These are phyloP conservation scores for Platycnemis pennipes DNA, from an alignment of 2,888 invertebrate species.

Conservation along the genomic window DNA sequence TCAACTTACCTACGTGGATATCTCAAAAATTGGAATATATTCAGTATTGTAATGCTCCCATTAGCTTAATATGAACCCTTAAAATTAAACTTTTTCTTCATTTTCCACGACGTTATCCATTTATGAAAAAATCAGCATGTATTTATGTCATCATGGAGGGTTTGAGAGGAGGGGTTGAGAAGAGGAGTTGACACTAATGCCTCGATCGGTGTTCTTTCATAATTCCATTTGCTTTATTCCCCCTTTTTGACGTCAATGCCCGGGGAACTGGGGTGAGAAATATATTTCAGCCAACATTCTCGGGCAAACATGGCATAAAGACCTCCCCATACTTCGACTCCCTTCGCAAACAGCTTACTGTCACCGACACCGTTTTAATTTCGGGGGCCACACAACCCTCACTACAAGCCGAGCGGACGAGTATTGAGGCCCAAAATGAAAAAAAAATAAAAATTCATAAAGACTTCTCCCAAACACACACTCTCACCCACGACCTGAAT, in stretches of 20 bases:
- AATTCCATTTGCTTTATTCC: neutral
- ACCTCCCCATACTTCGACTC: neutral
- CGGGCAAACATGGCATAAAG: neutral
- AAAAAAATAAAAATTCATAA: no score
- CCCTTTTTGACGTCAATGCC: neutral
- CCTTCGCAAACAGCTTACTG: neutral
- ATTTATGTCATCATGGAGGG: neutral
- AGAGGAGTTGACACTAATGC: neutral
- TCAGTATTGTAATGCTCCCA: no score
- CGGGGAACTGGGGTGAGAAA: neutral
- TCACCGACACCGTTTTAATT: neutral
- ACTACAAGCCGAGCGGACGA: neutral
- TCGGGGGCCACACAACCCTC: neutral
- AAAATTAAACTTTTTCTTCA: neutral
- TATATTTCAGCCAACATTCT: neutral
- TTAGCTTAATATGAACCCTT: no score
- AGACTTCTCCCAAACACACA: no score
- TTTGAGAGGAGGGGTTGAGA: no score
- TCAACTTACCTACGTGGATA: no score
- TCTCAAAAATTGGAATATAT: no score
- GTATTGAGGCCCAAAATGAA: no score
- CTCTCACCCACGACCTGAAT: neutral
- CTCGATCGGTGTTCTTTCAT: neutral
- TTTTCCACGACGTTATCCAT: neutral
- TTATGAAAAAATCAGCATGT: neutral